Base-by-base conservation (phyloP, 2,113 vertebrate species). In the Toxotes jaculatrix region DNA sequence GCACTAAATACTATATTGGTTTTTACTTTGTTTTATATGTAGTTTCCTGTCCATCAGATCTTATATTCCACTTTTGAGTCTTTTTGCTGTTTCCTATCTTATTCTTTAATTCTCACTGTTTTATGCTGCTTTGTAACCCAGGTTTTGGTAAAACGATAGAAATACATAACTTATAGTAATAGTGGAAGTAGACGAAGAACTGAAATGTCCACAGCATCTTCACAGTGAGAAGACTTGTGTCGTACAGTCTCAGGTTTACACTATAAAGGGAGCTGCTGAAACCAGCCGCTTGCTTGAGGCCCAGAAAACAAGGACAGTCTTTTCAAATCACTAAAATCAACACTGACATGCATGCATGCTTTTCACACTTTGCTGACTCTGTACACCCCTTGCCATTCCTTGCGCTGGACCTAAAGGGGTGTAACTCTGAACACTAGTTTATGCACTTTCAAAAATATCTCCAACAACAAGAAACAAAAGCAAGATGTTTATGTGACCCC, bases 321-420 rank as follows among this genome's bases (percentile, higher is more conserved):
- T 57, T 74, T 78, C 60, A 79, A 7, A 59, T 75, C 31, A 51
- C 19, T 34, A 45, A 60, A 84, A 75, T 66, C 70, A 75, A 66
- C 65, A 66, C 36, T 74, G 63, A 69, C 64, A 57, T 19, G 47
- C 53, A 67, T 79, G 0, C 61, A 63, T 62, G 60, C 65, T 62
- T 62, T 85, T 84, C 45, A 75, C 79, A 82, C 47, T 67, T 64
- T 82, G 70, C 66, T 72, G 72, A 55, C 36, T 65, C 45, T 47
- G 2, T 60, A 17, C 43, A 73, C 42, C 36, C 36, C 10, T 55
- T 60, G 74, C 17, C 31, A 4, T 16, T 74, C n/a, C 38, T 40
- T 56, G 2, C 32, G 53, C 42, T 64, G 36, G 36, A 77, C 73
- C 11, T 4, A 38, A 27, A 27, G 19, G 34, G n/a, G 16, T 36